Base-by-base conservation (phyloP, 2,113 vertebrate species). In the Oncorhynchus gorbuscha region DNA sequence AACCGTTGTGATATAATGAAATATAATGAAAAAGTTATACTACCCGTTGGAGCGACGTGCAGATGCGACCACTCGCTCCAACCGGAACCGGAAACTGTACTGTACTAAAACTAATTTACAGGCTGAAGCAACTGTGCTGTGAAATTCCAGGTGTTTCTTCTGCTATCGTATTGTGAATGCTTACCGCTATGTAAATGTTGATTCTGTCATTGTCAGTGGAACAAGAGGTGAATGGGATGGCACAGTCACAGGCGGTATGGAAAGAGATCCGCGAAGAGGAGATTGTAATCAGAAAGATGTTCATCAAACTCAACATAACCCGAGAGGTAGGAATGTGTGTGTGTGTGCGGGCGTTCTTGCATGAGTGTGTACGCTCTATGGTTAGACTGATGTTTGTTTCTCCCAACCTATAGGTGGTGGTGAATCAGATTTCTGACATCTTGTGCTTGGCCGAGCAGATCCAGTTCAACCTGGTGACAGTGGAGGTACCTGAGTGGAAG, bases 401-500 rank as follows among this genome's bases (percentile, higher is more conserved):
- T 18, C 28, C 26, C 3, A 3, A 32, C 30, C 14, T 79, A 1
- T 84, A 99, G 97, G 80, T 90, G 59, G 91, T 96, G 71, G 88
- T 96, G 71, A 81, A 82, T 69, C 90, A 93, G 83, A 93, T 97
- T 28, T 22, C 85, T 16, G 90, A 89, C 11, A 83, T 94, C 5
- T 78, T 97, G 77, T 88, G 93, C 0, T 20, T 73, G 75, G 90
- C 93, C 0, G 91, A 94, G n/a, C 87, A 90, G 30, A 94, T 90
- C 0, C 90, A 96, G 81, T 84, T 73, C 3, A 90, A 83, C 5
- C 91, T 98, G 58, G 93, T 95, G 69, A 92, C 89, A 0, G 94
- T 94, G 5, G 96, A 97, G 81, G 86, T 99, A 30, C 94, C 95
- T 0, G 93, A 96, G 24, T 99, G 97, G 97, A 97, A 95, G 81